Conservation (phyloP, 2,113 vertebrate genomes). For the Piprites chloris region DNA sequence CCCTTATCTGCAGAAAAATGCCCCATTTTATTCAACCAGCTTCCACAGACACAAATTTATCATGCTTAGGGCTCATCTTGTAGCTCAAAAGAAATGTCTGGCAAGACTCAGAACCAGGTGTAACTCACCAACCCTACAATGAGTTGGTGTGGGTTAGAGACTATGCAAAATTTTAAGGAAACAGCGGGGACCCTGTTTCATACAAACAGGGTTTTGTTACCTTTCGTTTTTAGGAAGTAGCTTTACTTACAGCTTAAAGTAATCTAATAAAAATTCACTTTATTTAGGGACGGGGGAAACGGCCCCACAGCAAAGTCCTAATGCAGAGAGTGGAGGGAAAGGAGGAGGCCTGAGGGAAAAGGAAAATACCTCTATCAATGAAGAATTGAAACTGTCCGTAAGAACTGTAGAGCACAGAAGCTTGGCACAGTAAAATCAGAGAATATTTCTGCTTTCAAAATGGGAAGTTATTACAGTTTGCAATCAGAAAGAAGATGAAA, state of each 20-base stretch:
- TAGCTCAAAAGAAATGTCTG: background rate
- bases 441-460: constrained; percentile 41
- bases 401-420: background rate
- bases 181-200: background rate
- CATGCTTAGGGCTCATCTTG: rapidly evolving
- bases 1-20: background rate
- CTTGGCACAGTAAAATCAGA: background rate
- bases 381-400: background rate
- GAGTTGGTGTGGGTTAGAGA: background rate
- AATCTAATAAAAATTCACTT: background rate
- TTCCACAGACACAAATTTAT: background rate
- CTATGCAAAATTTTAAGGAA: background rate
- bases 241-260: background rate
- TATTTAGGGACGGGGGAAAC: background rate
- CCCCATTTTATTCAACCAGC: background rate
- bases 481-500: constrained; percentile 45
- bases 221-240: background rate
- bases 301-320: background rate
- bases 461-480: constrained; percentile 7
- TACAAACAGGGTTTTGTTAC: background rate
- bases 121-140: background rate
- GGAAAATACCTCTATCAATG: background rate
- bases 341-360: background rate
- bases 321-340: background rate
- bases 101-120: background rate